A percentile compares a stretch with the other conserved stretches of the same genome.
Conservation (phyloP, 2,888 invertebrate genomes). For the Watsonalla binaria region DNA sequence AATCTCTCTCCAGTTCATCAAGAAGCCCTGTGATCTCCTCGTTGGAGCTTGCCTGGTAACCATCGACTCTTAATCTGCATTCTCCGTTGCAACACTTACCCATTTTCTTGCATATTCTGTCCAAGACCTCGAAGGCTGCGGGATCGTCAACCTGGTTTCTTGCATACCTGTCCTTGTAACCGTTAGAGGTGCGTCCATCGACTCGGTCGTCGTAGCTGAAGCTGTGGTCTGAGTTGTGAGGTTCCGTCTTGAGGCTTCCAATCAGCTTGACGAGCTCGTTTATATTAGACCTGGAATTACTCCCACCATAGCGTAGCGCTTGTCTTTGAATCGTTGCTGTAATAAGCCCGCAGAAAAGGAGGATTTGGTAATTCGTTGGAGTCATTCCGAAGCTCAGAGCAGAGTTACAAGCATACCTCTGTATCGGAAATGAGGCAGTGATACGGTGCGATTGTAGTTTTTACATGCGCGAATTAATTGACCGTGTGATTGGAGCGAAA, state of each 20-base stretch:
- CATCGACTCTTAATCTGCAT: neutral
- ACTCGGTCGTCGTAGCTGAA: no score
- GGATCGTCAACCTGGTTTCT: neutral
- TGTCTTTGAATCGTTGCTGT: conserved; percentile 3
- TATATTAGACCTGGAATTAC: neutral
- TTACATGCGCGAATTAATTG: conserved; percentile 14
- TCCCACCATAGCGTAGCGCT: neutral
- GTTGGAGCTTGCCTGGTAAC: conserved; percentile 10
- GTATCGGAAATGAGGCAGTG: conserved; percentile 1
- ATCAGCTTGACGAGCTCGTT: conserved; percentile 4
- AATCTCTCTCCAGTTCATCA: conserved; percentile 20
- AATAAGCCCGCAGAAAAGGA: neutral
- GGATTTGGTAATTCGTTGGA: neutral
- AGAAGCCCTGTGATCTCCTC: conserved; percentile 20
- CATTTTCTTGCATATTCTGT: neutral
- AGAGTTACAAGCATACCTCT: neutral
- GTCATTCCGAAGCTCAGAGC: neutral
- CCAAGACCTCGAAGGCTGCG: neutral
- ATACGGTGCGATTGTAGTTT: conserved; percentile 14
- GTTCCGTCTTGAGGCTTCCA: conserved; percentile 4
- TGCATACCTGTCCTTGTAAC: neutral
- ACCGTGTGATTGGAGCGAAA: conserved; percentile 22
- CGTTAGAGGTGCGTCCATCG: no score
- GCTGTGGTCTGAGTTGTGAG: conserved; percentile 3
- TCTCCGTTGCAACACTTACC: neutral